Evolutionary conservation across 2,797 vertebrate species (phyloP), one percentile per base, ranked within the genome.

Genomic region (Protosalanx chinensis): DNA sequence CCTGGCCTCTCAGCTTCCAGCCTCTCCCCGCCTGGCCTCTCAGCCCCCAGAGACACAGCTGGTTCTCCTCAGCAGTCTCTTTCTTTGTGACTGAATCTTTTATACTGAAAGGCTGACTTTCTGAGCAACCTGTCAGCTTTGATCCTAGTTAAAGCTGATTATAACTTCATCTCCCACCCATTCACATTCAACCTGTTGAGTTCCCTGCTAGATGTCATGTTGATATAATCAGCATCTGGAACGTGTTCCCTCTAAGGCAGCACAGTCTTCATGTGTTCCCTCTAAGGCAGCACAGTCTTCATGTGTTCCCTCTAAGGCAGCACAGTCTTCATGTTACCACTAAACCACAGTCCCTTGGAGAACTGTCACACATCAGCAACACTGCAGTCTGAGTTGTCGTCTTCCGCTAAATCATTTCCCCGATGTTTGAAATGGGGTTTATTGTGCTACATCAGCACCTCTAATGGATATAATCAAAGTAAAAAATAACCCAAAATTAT

Each of bases 101-200:
- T 30, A 35, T 56, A 56, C 49, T 56, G 51, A 68, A 68, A 18
- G 6, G 51, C 29, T 57, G 51, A 58, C 49, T 56, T 16, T 30
- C 18, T 67, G 27, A 53, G 56, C 30, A 12, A 2, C 5, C n/a
- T 57, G 35, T 33, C 33, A 10, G 13, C 65, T 68, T 27, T 67
- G 66, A 41, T 49, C 64, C 64, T 16, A 3, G 49, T 29, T 16
- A 49, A 66, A 66, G 64, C 41, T 49, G 37, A 66, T 66, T 66
- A 32, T 20, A 30, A 29, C 12, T 49, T 41, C 5, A n/a, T 8
- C 35, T 8, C n/a, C 7, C 10, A 46, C 35, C 61, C 29, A 33
- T 18, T 66, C 23, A 46, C 64, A 66, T 49, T 66, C 46, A 6
- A 13, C 6, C 8, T 29, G 27, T 49, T 66, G 1, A 18, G 15